phyloP scores from a whole-genome alignment of 53 echinoderm and acorn worm genomes.

The Echinometra lucunter region DNA sequence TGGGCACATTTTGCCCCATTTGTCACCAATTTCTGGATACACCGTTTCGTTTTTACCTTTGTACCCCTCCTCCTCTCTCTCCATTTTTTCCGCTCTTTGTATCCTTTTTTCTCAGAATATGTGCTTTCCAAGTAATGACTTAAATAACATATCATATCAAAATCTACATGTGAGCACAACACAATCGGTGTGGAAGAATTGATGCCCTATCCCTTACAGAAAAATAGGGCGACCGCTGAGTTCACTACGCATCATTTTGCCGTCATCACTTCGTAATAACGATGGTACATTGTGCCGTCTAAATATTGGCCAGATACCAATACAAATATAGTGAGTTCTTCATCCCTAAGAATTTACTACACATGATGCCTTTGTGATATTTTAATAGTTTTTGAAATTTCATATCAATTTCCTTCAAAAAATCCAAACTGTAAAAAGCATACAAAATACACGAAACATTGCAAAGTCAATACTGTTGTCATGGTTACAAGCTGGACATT shows the following conservation, averaged over 20 bases:
- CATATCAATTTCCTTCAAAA: too few species aligned
- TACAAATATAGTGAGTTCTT: neutral
- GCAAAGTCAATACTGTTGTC: neutral
- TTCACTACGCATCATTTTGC: neutral
- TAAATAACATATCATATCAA: neutral
- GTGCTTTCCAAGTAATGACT: too few species aligned
- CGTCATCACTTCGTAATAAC: neutral
- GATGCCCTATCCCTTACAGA: neutral
- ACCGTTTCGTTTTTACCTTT: too few species aligned
- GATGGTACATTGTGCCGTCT: neutral
- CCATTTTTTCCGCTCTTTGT: neutral
- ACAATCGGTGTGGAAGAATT: neutral
- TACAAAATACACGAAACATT: neutral
- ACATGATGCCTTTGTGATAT: neutral
- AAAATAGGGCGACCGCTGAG: neutral
- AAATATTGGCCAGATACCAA: neutral
- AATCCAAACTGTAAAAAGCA: too few species aligned
- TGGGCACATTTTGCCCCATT: too few species aligned
- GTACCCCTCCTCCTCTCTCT: neutral
- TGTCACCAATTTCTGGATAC: too few species aligned
- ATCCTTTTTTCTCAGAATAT: neutral
- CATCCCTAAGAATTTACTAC: neutral
- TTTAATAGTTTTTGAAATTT: neutral
- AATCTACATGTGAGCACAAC: neutral
- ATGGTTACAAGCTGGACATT: too few species aligned